These are phyloP conservation scores for Callimorpha dominula DNA, from an alignment of 2,888 invertebrate species.

Conservation along the genomic window DNA sequence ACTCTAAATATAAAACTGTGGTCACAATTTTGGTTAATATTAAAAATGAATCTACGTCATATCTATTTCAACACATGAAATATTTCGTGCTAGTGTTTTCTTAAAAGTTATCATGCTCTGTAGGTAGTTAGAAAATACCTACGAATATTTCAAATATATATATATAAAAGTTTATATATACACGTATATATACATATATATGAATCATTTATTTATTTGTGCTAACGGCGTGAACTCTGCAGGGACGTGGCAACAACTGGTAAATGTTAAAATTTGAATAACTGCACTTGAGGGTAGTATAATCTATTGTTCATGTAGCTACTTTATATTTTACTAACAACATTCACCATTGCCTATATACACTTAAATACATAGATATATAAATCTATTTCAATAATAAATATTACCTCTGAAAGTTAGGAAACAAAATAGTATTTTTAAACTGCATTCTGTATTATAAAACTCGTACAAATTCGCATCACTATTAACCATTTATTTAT, in stretches of 20 bases:
- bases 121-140: slow-evolving; percentile 71
- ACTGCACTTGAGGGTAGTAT: slow-evolving; percentile 84
- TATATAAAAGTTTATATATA: slow-evolving; percentile 53
- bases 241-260: slow-evolving; percentile 78
- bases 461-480: slow-evolving; percentile 85
- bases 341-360: slow-evolving; percentile 78
- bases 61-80: slow-evolving; percentile 79
- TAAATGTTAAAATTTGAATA: slow-evolving; percentile 87
- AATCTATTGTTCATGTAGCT: slow-evolving; percentile 72
- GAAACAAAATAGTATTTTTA: slow-evolving; percentile 84
- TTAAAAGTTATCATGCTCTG: slow-evolving; percentile 74
- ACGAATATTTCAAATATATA: slow-evolving; percentile 61
- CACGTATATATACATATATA: slow-evolving; percentile 41
- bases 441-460: slow-evolving; percentile 84
- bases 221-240: slow-evolving; percentile 82
- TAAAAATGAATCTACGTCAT: slow-evolving; percentile 81
- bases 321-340: slow-evolving; percentile 74
- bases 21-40: slow-evolving; percentile 85
- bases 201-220: slow-evolving; percentile 70
- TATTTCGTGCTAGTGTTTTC: slow-evolving; percentile 80
- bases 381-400: slow-evolving; percentile 88
- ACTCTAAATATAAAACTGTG: slow-evolving; percentile 89
- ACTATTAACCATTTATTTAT: slow-evolving; percentile 81
- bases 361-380: slow-evolving; percentile 87
- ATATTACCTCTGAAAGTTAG: slow-evolving; percentile 88